Conservation (phyloP, 2,888 invertebrate species). For the Ophonus ardosiacus region DNA sequence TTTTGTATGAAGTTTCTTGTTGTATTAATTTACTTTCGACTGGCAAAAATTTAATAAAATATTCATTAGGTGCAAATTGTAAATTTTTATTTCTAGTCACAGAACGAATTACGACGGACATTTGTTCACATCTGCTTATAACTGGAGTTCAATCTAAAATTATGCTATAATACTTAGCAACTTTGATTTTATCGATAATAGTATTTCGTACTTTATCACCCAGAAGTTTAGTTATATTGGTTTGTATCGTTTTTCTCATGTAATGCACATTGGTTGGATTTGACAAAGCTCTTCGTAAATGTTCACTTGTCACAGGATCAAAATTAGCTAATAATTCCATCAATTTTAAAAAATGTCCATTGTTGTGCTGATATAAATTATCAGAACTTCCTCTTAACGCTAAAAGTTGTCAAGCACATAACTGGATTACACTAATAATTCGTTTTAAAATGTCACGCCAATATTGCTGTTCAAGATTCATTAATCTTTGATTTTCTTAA, state of each 20-base stretch:
- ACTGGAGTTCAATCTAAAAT: slow-evolving; percentile 18
- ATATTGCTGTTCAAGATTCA: slow-evolving; percentile 6
- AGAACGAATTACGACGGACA: slow-evolving; percentile 3
- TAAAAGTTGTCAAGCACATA: background rate
- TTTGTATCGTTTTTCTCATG: slow-evolving; percentile 16
- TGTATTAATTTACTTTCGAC: background rate
- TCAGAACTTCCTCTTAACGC: background rate
- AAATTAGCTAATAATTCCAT: slow-evolving; percentile 13
- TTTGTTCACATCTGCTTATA: slow-evolving; percentile 22
- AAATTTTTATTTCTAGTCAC: background rate
- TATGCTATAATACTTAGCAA: background rate
- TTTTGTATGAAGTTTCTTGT: no score
- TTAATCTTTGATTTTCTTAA: slow-evolving; percentile 10
- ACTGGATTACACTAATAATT: background rate
- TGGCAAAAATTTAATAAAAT: background rate
- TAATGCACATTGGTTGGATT: background rate
- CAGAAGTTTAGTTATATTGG: background rate
- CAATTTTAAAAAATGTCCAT: slow-evolving; percentile 7
- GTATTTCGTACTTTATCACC: background rate
- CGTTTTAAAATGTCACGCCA: background rate
- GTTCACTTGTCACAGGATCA: slow-evolving; percentile 4
- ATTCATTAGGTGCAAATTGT: slow-evolving; percentile 25
- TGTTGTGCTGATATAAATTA: slow-evolving; percentile 10
- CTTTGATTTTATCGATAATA: background rate
- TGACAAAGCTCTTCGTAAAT: slow-evolving; percentile 17